A percentile compares a stretch with the other conserved stretches of the same genome.
Evolutionary conservation across 2,888 invertebrate genomes (phyloP).

Genomic region (Liodrosophila aerea): DNA sequence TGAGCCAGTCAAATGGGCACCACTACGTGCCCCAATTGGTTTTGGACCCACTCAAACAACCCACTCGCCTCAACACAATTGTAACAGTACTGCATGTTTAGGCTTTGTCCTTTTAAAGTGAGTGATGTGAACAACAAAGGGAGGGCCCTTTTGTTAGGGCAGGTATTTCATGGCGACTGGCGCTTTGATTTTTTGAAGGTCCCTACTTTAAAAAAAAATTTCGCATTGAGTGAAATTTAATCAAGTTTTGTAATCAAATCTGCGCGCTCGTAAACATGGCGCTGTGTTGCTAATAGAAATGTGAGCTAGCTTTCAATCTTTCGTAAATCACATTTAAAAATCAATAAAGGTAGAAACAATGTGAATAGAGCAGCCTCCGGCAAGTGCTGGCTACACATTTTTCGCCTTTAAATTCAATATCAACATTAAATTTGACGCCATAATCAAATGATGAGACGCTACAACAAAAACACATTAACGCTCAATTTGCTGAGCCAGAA

Average conservation of each 20-base stretch:
- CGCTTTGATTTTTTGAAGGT: constrained; percentile 40
- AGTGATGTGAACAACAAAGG: constrained; percentile 21
- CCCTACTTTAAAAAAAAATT: constrained; percentile 24
- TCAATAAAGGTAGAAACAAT: constrained; percentile 55
- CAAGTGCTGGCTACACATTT: neutral
- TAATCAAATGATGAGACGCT: constrained; percentile 67
- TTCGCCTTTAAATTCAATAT: constrained; percentile 66
- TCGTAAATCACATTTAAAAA: constrained; percentile 54
- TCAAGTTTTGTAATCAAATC: constrained; percentile 71
- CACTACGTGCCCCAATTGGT: constrained; percentile 30
- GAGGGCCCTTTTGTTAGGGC: constrained; percentile 23
- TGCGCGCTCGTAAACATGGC: constrained; percentile 34
- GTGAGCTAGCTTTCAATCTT: constrained; percentile 33
- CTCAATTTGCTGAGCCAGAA: constrained; percentile 54
- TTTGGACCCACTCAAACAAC: constrained; percentile 7
- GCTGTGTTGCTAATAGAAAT: constrained; percentile 59
- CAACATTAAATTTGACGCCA: constrained; percentile 41
- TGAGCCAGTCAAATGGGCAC: neutral
- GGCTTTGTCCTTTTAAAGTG: constrained; percentile 10
- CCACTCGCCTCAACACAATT: neutral
- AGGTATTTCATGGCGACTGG: constrained; percentile 23
- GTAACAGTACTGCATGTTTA: neutral
- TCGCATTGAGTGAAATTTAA: constrained; percentile 56
- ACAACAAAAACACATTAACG: constrained; percentile 72
- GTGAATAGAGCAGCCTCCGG: neutral